phyloP scores from a whole-genome alignment of 2,113 vertebrate species.

The Megaleporinus macrocephalus region DNA sequence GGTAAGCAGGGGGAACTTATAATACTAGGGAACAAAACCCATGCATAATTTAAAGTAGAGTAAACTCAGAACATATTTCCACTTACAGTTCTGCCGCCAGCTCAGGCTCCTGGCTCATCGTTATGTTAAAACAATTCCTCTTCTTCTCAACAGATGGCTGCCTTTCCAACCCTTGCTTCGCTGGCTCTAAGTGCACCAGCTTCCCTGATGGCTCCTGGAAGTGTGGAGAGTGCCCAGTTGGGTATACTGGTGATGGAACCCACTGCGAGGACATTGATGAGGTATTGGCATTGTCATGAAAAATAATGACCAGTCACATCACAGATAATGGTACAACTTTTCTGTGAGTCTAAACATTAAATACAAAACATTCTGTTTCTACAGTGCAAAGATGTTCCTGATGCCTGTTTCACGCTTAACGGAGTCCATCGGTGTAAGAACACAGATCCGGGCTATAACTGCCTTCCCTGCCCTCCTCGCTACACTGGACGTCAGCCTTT shows the following conservation, averaged over 20 bases:
- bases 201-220: slow-evolving; percentile 93
- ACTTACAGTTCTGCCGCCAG: neutral
- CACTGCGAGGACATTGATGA: slow-evolving; percentile 92
- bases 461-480: slow-evolving; percentile 89
- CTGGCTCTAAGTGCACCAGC: slow-evolving; percentile 86
- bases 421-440: slow-evolving; percentile 93
- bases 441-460: slow-evolving; percentile 95
- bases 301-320: neutral
- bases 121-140: neutral
- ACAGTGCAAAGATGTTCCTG: slow-evolving; percentile 89
- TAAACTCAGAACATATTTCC: neutral
- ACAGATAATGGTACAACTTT: neutral
- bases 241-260: slow-evolving; percentile 91
- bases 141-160: slow-evolving; percentile 87
- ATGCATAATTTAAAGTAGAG: neutral
- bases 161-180: slow-evolving; percentile 95
- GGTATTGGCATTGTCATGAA: slow-evolving; percentile 65
- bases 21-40: no score
- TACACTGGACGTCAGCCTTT: slow-evolving; percentile 92
- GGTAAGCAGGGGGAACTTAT: slow-evolving; percentile 60
- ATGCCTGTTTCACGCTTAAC: slow-evolving; percentile 88
- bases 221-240: slow-evolving; percentile 89
- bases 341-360: neutral
- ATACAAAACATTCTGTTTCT: slow-evolving; percentile 26
- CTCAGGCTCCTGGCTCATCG: neutral